These are phyloP conservation scores for Catocala sponsa DNA, from an alignment of 2,888 invertebrate genomes.

Conservation along the genomic window DNA sequence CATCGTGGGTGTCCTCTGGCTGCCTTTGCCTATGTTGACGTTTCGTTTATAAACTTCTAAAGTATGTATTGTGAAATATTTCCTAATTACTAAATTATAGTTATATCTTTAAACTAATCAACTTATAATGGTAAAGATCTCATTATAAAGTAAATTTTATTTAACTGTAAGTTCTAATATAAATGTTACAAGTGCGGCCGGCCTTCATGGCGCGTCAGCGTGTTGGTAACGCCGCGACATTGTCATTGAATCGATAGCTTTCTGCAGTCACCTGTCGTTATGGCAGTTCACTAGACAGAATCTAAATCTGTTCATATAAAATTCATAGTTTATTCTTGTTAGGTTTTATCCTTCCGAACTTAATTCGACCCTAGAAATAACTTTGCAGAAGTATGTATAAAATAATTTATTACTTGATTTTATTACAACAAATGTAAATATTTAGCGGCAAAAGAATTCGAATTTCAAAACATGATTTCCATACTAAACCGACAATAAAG, in stretches of 20 bases:
- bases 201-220: slow-evolving; percentile 11
- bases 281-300: slow-evolving; percentile 4
- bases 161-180: slow-evolving; percentile 23
- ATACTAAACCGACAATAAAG: slow-evolving; percentile 21
- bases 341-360: not conserved
- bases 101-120: slow-evolving; percentile 20
- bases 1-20: slow-evolving; percentile 36
- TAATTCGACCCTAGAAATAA: too few relatives aligned
- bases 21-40: slow-evolving; percentile 32
- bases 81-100: slow-evolving; percentile 21
- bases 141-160: slow-evolving; percentile 27
- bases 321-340: not conserved
- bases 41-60: slow-evolving; percentile 20
- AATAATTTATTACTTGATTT: not conserved
- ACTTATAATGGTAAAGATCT: slow-evolving; percentile 31
- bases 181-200: slow-evolving; percentile 12
- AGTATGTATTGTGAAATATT: slow-evolving; percentile 9
- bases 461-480: slow-evolving; percentile 9
- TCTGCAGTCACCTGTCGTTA: slow-evolving; percentile 17
- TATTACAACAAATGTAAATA: not conserved
- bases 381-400: not conserved
- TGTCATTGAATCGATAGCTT: slow-evolving; percentile 26
- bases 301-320: slow-evolving; percentile 1
- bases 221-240: slow-evolving; percentile 13
- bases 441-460: slow-evolving; percentile 1